phyloP scores from a whole-genome alignment of 2,113 vertebrate genomes.

The Pyxicephalus adspersus region DNA sequence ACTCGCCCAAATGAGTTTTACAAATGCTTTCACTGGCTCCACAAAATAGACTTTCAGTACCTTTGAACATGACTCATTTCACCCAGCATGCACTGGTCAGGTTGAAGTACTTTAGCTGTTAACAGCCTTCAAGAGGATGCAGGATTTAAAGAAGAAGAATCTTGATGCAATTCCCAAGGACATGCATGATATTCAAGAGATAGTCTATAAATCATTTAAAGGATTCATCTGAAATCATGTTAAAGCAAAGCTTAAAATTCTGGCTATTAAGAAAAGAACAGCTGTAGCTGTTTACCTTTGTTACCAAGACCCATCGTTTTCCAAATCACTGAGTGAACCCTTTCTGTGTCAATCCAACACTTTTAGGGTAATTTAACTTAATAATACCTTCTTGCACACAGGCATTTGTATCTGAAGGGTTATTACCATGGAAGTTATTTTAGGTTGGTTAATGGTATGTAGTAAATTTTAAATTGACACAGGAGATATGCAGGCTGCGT shows the following conservation, averaged over 20 bases:
- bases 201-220: conserved; percentile 47
- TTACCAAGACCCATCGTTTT: conserved; percentile 65
- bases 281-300: conserved; percentile 63
- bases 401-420: conserved; percentile 73
- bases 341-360: conserved; percentile 74
- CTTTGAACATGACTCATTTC: no score
- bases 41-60: no score
- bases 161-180: background rate
- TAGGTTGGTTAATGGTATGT: conserved; percentile 80
- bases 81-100: no score
- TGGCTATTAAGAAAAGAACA: conserved; percentile 51
- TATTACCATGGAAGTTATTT: conserved; percentile 80
- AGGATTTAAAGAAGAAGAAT: no score
- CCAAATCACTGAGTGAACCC: conserved; percentile 73
- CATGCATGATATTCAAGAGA: background rate
- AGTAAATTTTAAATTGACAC: conserved; percentile 74
- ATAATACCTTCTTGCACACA: conserved; percentile 76
- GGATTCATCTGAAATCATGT: conserved; percentile 57
- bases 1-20: no score
- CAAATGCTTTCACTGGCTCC: no score
- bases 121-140: no score
- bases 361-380: conserved; percentile 83
- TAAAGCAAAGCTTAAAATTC: background rate
- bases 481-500: conserved; percentile 66
- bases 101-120: no score